phyloP scores from a whole-genome alignment of 2,113 vertebrate species.

The Glaucomys volans region DNA sequence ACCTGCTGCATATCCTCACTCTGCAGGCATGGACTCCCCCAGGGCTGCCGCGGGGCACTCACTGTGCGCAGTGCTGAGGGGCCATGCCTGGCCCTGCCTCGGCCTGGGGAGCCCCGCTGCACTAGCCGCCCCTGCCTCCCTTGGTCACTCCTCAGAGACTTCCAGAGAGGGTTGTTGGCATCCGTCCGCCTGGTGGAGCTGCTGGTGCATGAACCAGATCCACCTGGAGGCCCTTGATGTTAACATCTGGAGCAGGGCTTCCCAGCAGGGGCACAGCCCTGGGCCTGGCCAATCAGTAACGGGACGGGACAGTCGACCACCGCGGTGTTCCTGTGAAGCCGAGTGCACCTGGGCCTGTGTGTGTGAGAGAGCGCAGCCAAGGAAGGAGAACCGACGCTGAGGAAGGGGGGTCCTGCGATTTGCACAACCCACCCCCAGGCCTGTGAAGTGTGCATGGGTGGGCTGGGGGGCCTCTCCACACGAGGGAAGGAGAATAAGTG shows the following conservation, averaged over 20 bases:
- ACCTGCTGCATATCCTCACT: too few relatives aligned
- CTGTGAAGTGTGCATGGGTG: not conserved
- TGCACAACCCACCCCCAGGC: not conserved
- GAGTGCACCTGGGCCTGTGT: too few relatives aligned
- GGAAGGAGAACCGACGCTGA: too few relatives aligned
- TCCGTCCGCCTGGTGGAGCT: not conserved
- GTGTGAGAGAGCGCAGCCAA: not conserved
- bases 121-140: not conserved
- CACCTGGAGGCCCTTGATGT: accelerated
- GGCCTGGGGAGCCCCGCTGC: not conserved
- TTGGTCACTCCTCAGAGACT: not conserved
- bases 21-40: too few relatives aligned
- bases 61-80: too few relatives aligned
- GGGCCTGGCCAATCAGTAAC: not conserved
- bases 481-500: not conserved
- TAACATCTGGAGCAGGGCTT: not conserved
- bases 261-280: not conserved
- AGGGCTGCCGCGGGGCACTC: too few relatives aligned
- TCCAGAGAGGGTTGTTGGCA: not conserved
- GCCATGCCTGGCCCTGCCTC: not conserved
- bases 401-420: too few relatives aligned
- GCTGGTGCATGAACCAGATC: not conserved
- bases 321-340: too few relatives aligned
- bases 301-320: not conserved
- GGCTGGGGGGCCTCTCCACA: too few relatives aligned